Base-by-base conservation (phyloP, 2,797 vertebrate species). In the Adelosebastes latens region DNA sequence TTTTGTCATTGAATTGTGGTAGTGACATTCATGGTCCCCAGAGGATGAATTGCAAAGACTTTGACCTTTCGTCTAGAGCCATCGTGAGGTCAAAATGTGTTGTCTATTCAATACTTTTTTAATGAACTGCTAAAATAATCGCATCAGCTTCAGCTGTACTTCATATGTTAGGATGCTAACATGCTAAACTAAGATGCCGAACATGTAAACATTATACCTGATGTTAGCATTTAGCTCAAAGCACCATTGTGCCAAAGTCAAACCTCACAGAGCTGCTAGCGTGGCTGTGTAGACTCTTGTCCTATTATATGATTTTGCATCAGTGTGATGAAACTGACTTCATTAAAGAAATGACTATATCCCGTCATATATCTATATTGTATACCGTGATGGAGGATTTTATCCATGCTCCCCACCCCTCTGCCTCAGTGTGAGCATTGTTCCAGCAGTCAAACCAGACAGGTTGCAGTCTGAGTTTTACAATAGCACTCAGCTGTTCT, bases 401-500 rank as follows among this genome's bases (percentile, higher is more conserved):
- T n/a, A 59, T 42, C 18, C 20, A 5, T 12, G 4, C 62, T 29
- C 25, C n/a, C 25, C 7, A 3, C 4, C 25, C 7, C 13, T 36
- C 8, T 27, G 9, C 24, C 13, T 80, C 67, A 24, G 62, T 36
- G 32, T 31, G 6, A 29, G 9, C 6, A 10, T 36, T 63, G 36
- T 63, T 76, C 7, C 49, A 58, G 55, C 29, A 59, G 58, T 69
- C 56, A 52, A 42, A 20, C 34, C 53, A 70, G 18, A 69, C 39
- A 13, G 49, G 72, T 53, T 16, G 56, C 31, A 56, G 71, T 39
- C 34, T 27, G 66, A 59, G 11, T 64, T 77, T 31, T 16, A 42
- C n/a, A 42, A 62, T 8, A 27, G 46, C 62, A 46, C 49, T 36
- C 65, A 73, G 66, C 61, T 85, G 65, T 29, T 74, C 58, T 65